These are phyloP conservation scores for Bettongia penicillata DNA, from an alignment of 2,113 vertebrate species.

Conservation along the genomic window DNA sequence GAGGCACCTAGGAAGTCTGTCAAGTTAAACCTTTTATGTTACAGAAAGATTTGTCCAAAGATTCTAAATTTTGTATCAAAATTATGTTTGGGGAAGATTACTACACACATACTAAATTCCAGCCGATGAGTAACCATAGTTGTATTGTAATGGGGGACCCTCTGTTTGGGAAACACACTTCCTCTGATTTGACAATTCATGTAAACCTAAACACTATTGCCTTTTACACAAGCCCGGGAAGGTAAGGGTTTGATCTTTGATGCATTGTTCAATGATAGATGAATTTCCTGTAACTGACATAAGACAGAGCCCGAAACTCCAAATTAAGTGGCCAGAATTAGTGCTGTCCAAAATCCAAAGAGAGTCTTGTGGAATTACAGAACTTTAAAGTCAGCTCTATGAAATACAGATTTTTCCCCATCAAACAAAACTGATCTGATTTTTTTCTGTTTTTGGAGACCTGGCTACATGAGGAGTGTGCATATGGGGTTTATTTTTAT, in stretches of 20 bases:
- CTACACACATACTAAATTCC: background rate
- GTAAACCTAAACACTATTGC: background rate
- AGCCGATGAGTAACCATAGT: background rate
- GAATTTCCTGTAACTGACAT: background rate
- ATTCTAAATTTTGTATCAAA: slow-evolving; percentile 2
- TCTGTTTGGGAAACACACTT: slow-evolving; percentile 1
- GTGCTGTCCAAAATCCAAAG: background rate
- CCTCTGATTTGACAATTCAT: background rate
- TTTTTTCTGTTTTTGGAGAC: slow-evolving; percentile 48
- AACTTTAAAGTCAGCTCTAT: slow-evolving; percentile 36
- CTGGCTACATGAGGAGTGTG: slow-evolving; percentile 31
- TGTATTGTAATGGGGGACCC: background rate
- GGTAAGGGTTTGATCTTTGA: background rate
- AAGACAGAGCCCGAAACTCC: background rate
- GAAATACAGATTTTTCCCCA: slow-evolving; percentile 1
- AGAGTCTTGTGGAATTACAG: slow-evolving; percentile 18
- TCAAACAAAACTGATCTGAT: slow-evolving; percentile 35
- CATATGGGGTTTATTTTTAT: background rate
- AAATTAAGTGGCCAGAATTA: background rate
- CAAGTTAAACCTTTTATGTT: background rate
- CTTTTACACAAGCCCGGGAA: background rate
- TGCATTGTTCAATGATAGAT: background rate
- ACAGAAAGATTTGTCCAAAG: slow-evolving; percentile 23
- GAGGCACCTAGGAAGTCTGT: background rate
- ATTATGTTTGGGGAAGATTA: background rate